A percentile compares a stretch with the other conserved stretches of the same genome.
phyloP scores from a whole-genome alignment of 2,888 invertebrate genomes.

The Quadroppia sp. region DNA sequence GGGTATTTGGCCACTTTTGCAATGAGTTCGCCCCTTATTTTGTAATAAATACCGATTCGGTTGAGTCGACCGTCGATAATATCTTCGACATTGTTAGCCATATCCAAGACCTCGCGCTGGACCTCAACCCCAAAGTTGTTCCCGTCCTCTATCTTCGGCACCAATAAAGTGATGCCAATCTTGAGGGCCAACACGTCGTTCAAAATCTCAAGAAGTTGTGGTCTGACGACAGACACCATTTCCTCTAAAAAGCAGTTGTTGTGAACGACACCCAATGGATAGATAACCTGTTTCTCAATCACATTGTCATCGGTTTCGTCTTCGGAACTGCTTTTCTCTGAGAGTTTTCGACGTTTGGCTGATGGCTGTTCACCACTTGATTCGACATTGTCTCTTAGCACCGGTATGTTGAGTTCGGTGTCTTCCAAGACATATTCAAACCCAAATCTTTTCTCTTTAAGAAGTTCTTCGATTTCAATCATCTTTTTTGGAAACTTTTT shows the following conservation, averaged over 20 bases:
- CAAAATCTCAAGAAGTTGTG: neutral
- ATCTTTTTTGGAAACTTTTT: conserved; percentile 27
- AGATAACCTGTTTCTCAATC: no score
- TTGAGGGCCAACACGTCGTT: conserved; percentile 21
- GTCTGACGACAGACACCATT: neutral
- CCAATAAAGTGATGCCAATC: conserved; percentile 56
- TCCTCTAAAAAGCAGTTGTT: neutral
- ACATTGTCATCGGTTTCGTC: no score
- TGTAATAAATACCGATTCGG: no score
- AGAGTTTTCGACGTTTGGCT: neutral
- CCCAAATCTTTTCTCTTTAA: neutral
- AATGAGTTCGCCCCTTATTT: neutral
- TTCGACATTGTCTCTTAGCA: neutral
- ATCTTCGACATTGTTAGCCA: neutral
- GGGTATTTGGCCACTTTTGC: conserved; percentile 10
- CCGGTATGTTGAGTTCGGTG: neutral
- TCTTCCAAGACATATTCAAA: neutral
- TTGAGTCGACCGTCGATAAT: neutral
- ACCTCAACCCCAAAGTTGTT: conserved; percentile 59
- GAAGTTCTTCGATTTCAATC: neutral
- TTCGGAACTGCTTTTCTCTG: no score
- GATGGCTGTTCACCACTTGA: neutral
- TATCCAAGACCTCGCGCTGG: conserved; percentile 49
- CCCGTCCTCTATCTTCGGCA: conserved; percentile 58
- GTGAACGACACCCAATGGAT: no score